Conservation (phyloP, 2,888 invertebrate species). For the Nebria salina region DNA sequence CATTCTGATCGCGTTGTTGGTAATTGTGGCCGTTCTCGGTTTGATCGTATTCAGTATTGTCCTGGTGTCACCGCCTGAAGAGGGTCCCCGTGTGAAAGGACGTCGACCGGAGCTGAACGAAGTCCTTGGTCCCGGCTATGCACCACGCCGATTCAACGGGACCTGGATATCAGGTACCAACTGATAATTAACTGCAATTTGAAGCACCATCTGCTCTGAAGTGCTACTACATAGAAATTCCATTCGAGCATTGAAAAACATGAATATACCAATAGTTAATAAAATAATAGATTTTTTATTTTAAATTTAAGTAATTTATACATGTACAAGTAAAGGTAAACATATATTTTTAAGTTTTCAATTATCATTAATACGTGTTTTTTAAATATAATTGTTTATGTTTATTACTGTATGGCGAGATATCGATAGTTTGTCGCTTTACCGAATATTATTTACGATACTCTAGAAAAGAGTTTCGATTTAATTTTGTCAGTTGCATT, state of each 20-base stretch:
- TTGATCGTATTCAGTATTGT: conserved; percentile 92
- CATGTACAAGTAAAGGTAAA: no score
- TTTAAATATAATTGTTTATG: no score
- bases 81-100: conserved; percentile 75
- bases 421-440: no score
- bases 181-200: conserved; percentile 48
- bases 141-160: conserved; percentile 75
- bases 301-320: no score
- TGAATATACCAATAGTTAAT: no score
- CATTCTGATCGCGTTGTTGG: conserved; percentile 89
- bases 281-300: no score
- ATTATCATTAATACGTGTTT: no score
- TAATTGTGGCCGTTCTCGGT: conserved; percentile 88
- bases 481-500: background rate
- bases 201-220: background rate
- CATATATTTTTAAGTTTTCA: no score
- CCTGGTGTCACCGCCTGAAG: conserved; percentile 82
- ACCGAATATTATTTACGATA: no score
- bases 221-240: background rate
- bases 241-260: background rate
- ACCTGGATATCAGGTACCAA: conserved; percentile 75
- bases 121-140: conserved; percentile 66
- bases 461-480: background rate
- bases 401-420: no score
- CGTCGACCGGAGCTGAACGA: conserved; percentile 76